Conservation (phyloP, 1,140 invertebrate genomes). For the Hesperophylax magnus region DNA sequence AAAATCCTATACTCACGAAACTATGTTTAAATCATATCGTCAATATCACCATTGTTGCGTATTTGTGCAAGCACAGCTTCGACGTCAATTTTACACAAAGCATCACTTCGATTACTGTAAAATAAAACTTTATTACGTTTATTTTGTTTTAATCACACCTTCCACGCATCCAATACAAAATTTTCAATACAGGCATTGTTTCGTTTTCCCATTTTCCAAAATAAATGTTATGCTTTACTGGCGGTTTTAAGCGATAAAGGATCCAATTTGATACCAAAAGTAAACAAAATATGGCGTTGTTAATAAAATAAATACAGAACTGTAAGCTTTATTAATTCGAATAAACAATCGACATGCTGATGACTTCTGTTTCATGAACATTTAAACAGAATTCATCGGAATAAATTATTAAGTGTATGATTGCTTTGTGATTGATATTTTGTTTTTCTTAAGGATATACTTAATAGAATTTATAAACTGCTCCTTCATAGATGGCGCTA, state of each 20-base stretch:
- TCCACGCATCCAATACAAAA: background rate
- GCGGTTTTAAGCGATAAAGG: slow-evolving; percentile 37
- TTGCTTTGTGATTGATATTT: too few species aligned
- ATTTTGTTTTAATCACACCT: slow-evolving; percentile 8
- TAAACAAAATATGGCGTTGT: slow-evolving; percentile 53
- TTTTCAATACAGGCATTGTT: background rate
- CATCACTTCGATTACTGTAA: too few species aligned
- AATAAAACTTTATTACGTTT: too few species aligned
- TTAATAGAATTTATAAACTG: too few species aligned
- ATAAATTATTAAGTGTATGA: too few species aligned
- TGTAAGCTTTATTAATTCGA: background rate
- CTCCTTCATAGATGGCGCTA: too few species aligned
- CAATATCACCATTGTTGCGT: too few species aligned
- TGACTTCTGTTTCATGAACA: background rate
- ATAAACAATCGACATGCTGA: background rate
- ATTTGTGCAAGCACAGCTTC: too few species aligned
- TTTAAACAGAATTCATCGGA: background rate
- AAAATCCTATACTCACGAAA: too few species aligned
- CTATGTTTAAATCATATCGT: too few species aligned
- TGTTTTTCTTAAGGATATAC: too few species aligned
- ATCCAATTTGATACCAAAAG: slow-evolving; percentile 47
- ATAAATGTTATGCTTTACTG: slow-evolving; percentile 55
- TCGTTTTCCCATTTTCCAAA: slow-evolving; percentile 30
- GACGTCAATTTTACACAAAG: too few species aligned
- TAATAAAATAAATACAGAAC: slow-evolving; percentile 17